phyloP scores from a whole-genome alignment of 2,888 invertebrate species.

The Sarcophaga rosellei region DNA sequence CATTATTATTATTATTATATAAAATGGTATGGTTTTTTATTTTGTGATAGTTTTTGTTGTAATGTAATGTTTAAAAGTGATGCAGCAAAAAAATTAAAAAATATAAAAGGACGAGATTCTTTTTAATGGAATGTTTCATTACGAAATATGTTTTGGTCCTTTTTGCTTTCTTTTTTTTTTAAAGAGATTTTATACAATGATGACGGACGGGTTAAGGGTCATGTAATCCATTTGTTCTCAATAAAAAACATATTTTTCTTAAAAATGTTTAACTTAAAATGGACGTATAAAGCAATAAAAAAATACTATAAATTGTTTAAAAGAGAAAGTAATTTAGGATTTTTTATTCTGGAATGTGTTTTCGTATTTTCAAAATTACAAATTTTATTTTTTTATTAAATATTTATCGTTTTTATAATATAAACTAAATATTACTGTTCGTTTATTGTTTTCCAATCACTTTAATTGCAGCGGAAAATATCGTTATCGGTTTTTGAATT shows the following conservation, averaged over 20 bases:
- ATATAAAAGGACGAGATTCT: background rate
- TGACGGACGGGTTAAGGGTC: constrained; percentile 66
- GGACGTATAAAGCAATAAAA: constrained; percentile 56
- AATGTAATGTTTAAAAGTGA: constrained; percentile 20
- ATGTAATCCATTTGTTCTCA: constrained; percentile 34
- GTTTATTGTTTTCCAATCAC: constrained; percentile 22
- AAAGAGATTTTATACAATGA: constrained; percentile 49
- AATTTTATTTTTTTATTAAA: constrained; percentile 26
- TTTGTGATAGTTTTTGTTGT: constrained; percentile 60
- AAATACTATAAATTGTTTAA: constrained; percentile 42
- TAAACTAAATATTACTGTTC: constrained; percentile 19
- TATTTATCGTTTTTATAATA: constrained; percentile 30
- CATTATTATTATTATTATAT: constrained; percentile 16
- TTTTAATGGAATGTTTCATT: no score
- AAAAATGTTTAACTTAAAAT: constrained; percentile 53
- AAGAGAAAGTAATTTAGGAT: constrained; percentile 5
- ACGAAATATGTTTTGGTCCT: constrained; percentile 37
- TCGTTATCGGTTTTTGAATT: constrained; percentile 1
- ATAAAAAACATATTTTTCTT: constrained; percentile 30
- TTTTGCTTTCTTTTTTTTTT: constrained; percentile 1
- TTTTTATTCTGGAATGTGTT: constrained; percentile 59
- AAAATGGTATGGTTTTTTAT: constrained; percentile 40
- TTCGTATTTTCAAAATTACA: constrained; percentile 28
- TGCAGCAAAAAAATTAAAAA: background rate
- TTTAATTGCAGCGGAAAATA: constrained; percentile 3